Percentiles rank a stretch among this genome's conserved stretches.
These are phyloP conservation scores for Pelecanus crispus DNA, from an alignment of 2,113 vertebrate genomes.

Conservation along the genomic window DNA sequence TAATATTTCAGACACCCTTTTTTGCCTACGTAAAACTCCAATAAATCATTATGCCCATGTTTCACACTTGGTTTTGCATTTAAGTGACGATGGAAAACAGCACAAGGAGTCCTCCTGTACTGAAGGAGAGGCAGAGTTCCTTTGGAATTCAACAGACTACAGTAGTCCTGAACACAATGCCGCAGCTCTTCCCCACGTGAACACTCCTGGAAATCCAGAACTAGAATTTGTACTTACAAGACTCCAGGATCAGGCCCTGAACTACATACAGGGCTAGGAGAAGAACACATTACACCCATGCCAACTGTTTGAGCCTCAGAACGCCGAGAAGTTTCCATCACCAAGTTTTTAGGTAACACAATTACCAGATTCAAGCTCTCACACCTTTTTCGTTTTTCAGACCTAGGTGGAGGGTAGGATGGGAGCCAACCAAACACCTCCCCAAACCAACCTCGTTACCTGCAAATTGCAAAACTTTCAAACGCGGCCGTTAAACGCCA, in stretches of 20 bases:
- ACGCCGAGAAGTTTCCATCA: neutral
- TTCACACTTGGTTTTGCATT: neutral
- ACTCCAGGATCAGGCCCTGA: neutral
- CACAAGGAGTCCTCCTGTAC: neutral
- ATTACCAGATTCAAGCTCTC: neutral
- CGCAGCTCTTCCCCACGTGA: neutral
- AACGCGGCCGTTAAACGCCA: neutral
- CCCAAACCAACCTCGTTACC: fast-evolving
- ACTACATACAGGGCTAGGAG: neutral
- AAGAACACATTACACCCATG: fast-evolving
- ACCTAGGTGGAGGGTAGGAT: fast-evolving
- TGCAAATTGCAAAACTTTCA: neutral
- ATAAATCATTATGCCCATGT: neutral
- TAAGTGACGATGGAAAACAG: neutral
- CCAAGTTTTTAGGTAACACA: neutral
- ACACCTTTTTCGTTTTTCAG: neutral
- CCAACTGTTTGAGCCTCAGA: neutral
- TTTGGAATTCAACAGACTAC: neutral
- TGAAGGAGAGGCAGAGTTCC: neutral
- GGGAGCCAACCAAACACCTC: neutral
- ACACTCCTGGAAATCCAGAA: neutral
- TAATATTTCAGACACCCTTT: neutral
- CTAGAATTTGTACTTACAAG: neutral
- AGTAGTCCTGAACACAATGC: neutral
- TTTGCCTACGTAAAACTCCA: neutral